phyloP scores from a whole-genome alignment of 2,888 invertebrate genomes.

The Petrophora chlorosata region DNA sequence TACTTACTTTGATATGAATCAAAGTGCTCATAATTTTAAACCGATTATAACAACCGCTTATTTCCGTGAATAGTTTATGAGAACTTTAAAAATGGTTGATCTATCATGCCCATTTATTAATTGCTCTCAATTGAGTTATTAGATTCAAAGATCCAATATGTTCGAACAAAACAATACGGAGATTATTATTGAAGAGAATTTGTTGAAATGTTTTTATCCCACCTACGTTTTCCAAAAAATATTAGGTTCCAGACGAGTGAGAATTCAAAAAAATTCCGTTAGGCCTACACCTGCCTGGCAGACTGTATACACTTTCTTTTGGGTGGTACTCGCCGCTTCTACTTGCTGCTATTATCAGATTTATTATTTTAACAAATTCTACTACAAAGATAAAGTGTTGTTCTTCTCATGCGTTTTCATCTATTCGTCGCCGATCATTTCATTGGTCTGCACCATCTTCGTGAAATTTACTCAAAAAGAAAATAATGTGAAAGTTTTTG shows the following conservation, averaged over 20 bases:
- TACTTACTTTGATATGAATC: too few species aligned
- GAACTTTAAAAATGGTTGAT: constrained; percentile 1
- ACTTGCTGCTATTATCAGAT: constrained; percentile 32
- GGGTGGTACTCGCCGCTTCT: constrained; percentile 31
- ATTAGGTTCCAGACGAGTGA: constrained; percentile 39
- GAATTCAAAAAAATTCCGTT: constrained; percentile 37
- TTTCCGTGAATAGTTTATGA: not conserved
- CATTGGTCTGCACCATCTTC: constrained; percentile 36
- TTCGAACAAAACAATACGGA: not conserved
- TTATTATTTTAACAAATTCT: constrained; percentile 34
- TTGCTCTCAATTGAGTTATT: not conserved
- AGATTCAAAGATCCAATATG: constrained; percentile 3
- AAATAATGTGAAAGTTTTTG: constrained; percentile 35
- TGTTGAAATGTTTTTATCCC: constrained; percentile 43
- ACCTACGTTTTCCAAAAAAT: constrained; percentile 36
- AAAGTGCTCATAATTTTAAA: too few species aligned
- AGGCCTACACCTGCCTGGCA: constrained; percentile 28
- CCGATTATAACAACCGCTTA: not conserved
- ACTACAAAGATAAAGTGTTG: constrained; percentile 24
- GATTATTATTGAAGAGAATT: constrained; percentile 31
- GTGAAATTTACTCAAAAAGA: constrained; percentile 36
- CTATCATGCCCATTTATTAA: not conserved
- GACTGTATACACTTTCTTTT: constrained; percentile 41
- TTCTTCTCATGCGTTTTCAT: constrained; percentile 25
- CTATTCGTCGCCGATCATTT: constrained; percentile 28